These are phyloP conservation scores for Phocoena phocoena DNA, from an alignment of 2,113 vertebrate genomes.

Conservation along the genomic window DNA sequence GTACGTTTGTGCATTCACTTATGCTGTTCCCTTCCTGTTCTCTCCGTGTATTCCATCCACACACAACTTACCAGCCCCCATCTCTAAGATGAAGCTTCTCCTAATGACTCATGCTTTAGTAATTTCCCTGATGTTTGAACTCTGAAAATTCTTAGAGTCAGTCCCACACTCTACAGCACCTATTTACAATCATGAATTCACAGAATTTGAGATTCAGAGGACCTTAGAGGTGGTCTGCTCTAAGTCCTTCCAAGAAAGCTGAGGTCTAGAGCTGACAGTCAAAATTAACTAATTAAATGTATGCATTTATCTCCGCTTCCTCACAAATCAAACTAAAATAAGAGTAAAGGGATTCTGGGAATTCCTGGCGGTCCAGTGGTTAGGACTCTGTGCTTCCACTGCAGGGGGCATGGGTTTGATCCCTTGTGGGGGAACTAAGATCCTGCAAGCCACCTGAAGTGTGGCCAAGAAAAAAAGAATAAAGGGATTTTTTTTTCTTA, in stretches of 20 bases:
- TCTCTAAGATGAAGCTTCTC: background rate
- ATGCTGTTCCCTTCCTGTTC: background rate
- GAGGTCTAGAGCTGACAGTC: background rate
- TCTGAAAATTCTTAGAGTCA: background rate
- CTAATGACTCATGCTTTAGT: background rate
- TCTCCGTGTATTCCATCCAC: too few relatives aligned
- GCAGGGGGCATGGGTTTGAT: background rate
- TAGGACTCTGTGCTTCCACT: background rate
- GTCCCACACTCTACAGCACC: background rate
- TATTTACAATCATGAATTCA: background rate
- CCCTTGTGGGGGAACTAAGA: background rate
- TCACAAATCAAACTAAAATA: constrained; percentile 1
- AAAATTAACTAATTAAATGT: background rate
- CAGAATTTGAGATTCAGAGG: background rate
- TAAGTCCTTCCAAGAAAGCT: background rate
- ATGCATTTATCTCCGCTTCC: background rate
- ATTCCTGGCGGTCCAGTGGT: background rate
- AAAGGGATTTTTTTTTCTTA: background rate
- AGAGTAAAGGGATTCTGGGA: background rate
- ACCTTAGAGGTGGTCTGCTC: background rate
- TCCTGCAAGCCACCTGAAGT: background rate
- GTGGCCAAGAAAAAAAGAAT: background rate
- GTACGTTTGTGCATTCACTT: background rate
- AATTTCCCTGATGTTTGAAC: background rate
- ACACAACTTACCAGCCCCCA: background rate